Conservation (phyloP, 2,113 vertebrate species). For the Sorex araneus region DNA sequence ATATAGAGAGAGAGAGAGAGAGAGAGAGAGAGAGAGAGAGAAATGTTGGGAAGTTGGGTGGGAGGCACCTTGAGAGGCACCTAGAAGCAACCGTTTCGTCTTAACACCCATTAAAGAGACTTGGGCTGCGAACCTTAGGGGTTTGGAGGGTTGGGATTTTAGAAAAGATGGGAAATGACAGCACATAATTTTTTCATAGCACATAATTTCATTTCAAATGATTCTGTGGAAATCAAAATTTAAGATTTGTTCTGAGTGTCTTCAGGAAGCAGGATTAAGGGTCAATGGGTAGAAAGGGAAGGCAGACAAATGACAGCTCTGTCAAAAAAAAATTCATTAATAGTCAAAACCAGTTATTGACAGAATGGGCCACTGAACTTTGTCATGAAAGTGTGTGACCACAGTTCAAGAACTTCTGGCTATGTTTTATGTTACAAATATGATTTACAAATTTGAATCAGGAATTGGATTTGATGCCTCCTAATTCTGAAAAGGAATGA, state of each 20-base stretch:
- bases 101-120: neutral
- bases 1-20: too few species aligned
- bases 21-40: too few species aligned
- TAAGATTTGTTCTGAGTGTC: neutral
- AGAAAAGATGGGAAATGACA: neutral
- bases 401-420: neutral
- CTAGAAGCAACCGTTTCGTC: neutral
- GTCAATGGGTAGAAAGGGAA: neutral
- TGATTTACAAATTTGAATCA: neutral
- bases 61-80: rapidly evolving
- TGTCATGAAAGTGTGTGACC: neutral
- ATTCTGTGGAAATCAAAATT: neutral
- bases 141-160: neutral
- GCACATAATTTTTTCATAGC: too few species aligned
- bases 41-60: too few species aligned
- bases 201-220: conserved; percentile 37
- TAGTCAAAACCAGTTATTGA: neutral
- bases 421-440: neutral
- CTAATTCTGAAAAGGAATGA: conserved; percentile 25
- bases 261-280: neutral
- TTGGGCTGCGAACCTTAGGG: neutral
- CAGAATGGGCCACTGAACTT: neutral
- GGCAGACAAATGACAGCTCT: neutral
- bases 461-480: neutral
- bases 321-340: neutral